A percentile compares a stretch with the other conserved stretches of the same genome.
Conservation (phyloP, 2,888 invertebrate species). For the Pseudococcus longispinus region DNA sequence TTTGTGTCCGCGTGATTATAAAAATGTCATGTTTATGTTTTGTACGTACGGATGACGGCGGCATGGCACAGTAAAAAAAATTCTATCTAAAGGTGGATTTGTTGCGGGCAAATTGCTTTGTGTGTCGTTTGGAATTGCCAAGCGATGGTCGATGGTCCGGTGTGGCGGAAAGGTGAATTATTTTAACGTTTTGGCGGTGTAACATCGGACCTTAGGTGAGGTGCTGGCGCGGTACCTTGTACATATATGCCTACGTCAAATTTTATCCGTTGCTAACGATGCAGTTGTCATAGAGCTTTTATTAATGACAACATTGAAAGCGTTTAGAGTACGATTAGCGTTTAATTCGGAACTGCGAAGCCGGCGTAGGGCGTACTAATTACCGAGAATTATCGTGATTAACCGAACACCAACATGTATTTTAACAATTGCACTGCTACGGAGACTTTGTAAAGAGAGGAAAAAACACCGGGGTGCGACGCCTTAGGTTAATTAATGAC, state of each 20-base stretch:
- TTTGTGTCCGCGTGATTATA: conserved; percentile 12
- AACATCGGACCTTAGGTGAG: not conserved
- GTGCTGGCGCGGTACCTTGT: not conserved
- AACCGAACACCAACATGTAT: conserved; percentile 4
- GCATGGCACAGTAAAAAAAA: not conserved
- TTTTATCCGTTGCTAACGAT: not conserved
- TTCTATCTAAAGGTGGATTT: not conserved
- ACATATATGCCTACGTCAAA: not conserved
- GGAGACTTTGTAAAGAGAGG: conserved; percentile 6
- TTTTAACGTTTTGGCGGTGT: not conserved
- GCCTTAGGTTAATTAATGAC: conserved; percentile 31
- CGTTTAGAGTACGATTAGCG: conserved; percentile 32
- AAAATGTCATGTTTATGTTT: not conserved
- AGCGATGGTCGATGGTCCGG: not conserved
- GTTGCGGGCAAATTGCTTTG: not conserved
- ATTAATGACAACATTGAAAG: conserved; percentile 8
- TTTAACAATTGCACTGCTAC: conserved; percentile 8
- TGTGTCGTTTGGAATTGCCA: not conserved
- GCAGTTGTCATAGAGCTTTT: conserved; percentile 24
- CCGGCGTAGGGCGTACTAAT: not conserved
- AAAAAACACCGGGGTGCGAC: not conserved
- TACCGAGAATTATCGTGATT: conserved; percentile 27
- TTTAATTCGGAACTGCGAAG: conserved; percentile 1
- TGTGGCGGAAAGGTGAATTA: not conserved
- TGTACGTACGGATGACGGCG: too few relatives aligned